phyloP scores from a whole-genome alignment of 2,888 invertebrate species.

The Lasioglossum leucozonium region DNA sequence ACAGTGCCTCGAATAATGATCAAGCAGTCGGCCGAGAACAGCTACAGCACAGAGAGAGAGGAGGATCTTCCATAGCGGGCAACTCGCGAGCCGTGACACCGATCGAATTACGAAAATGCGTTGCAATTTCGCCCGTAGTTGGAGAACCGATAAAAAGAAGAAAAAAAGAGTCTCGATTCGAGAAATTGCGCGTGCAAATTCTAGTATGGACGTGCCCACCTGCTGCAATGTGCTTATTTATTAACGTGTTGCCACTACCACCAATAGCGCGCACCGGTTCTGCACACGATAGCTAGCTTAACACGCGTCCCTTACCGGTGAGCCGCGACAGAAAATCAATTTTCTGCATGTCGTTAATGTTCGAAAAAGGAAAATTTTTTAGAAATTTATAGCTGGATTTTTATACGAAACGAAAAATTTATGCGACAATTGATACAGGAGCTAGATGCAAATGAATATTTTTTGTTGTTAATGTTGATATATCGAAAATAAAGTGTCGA shows the following conservation, averaged over 20 bases:
- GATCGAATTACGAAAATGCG: constrained; percentile 25
- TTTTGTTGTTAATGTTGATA: neutral
- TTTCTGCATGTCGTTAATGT: too few species aligned
- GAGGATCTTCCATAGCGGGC: constrained; percentile 20
- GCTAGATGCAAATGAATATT: neutral
- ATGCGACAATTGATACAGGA: too few species aligned
- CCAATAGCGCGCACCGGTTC: too few species aligned
- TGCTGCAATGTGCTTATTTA: neutral
- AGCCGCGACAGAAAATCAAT: neutral
- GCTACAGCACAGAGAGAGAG: constrained; percentile 12
- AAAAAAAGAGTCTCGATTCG: neutral
- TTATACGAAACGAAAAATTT: too few species aligned
- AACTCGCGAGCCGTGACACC: constrained; percentile 44
- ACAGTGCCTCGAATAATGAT: neutral
- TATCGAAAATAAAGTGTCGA: neutral
- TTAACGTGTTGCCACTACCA: neutral
- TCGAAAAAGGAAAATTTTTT: too few species aligned
- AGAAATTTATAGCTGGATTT: too few species aligned
- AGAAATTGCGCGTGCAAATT: neutral
- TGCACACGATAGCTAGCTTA: too few species aligned
- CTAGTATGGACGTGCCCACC: neutral
- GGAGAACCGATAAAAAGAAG: neutral
- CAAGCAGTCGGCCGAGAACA: neutral
- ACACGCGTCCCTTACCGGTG: too few species aligned
- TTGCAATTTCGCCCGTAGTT: neutral